Conservation (phyloP, 2,113 vertebrate genomes). For the Ochotona curzoniae region DNA sequence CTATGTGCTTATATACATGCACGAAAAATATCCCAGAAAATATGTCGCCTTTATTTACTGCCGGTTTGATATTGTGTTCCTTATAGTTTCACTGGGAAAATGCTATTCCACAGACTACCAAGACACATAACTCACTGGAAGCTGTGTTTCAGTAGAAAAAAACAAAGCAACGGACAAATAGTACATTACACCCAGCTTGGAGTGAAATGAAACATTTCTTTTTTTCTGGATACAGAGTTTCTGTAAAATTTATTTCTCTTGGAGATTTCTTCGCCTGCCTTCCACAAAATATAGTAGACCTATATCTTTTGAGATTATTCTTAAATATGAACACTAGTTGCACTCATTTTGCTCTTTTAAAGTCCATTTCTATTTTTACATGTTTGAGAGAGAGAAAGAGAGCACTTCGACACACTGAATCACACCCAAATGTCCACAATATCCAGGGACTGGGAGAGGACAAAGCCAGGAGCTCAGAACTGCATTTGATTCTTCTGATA, state of each 20-base stretch:
- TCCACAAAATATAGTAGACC: not conserved
- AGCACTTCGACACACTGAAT: no score
- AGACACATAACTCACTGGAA: constrained; percentile 13
- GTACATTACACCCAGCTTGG: not conserved
- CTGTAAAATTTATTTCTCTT: not conserved
- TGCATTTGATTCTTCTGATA: no score
- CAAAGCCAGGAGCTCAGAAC: no score
- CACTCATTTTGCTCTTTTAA: no score
- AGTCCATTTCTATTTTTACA: no score
- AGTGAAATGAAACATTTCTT: constrained; percentile 32
- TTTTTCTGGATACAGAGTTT: not conserved
- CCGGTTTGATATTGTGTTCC: constrained; percentile 21
- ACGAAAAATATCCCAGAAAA: not conserved
- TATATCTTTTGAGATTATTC: not conserved
- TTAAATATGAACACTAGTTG: not conserved
- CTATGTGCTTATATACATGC: not conserved
- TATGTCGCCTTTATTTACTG: constrained; percentile 48
- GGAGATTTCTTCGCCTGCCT: not conserved
- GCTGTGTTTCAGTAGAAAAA: constrained; percentile 4
- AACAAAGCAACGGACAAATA: not conserved
- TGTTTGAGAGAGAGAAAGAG: no score
- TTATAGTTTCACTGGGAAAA: constrained; percentile 47
- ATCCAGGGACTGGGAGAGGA: no score
- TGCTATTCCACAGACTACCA: not conserved
- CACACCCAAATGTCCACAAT: no score